Evolutionary conservation across 2,113 vertebrate species (phyloP), one percentile per base, ranked within the genome.

Genomic region (Tachycineta bicolor): DNA sequence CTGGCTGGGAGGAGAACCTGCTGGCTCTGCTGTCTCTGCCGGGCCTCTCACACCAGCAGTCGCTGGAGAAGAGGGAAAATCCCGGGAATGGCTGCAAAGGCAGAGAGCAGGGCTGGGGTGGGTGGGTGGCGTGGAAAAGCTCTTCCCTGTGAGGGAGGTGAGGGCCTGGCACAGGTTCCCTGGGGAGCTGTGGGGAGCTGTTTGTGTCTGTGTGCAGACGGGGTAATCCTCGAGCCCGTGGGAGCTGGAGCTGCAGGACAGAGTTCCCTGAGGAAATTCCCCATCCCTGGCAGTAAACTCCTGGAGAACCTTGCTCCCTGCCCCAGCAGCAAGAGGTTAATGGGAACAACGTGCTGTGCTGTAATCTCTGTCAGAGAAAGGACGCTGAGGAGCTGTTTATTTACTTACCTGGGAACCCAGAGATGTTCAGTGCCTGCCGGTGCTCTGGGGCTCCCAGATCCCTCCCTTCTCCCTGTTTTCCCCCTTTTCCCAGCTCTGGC

Each of bases 151-250:
- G 28, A 37, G 76, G 55, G 11, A 19, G 58, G 11, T 2, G 13
- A 44, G 24, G 18, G 12, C 15, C 47, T 29, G 64, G 75, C 39
- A 6, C 39, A 9, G 58, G 12, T 0, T 34, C n/a, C 26, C 18
- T 10, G 58, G 18, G 75, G 2, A 49, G 67, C 75, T 25, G 20
- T 15, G 75, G 41, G 41, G 31, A 14, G 1, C 59, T 33, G 19
- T n/a, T 26, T 59, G 85, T 56, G 50, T 33, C 5, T 10, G 0
- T 0, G 18, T 6, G 4, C 43, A 1, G 15, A 0, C 2, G 4
- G 44, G 24, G 60, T 1, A 12, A 7, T 0, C 79, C 60, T 59
- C 46, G 62, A 29, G 67, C 9, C 83, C 9, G 14, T 1, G 1
- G 5, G 24, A 34, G 60, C 67, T 21, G 74, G 11, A 17, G 62